These are phyloP conservation scores for Hemaris fuciformis DNA, from an alignment of 2,888 invertebrate genomes.

Conservation along the genomic window DNA sequence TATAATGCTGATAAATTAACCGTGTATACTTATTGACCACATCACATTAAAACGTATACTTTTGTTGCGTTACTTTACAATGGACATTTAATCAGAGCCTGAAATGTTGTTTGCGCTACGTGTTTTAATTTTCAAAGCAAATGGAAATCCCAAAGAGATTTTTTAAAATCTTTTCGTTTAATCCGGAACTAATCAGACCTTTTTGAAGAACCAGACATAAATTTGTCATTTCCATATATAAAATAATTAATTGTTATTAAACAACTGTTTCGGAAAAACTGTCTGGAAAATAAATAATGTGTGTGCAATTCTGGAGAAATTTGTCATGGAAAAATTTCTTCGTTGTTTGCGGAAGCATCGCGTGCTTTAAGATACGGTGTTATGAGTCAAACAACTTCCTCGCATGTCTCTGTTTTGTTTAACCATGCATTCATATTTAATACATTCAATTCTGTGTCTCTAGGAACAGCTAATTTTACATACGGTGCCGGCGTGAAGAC, in stretches of 20 bases:
- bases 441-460: constrained; percentile 23
- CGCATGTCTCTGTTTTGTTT: neutral
- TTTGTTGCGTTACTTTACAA: neutral
- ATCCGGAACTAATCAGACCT: neutral
- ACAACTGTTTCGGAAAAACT: neutral
- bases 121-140: too few relatives aligned
- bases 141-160: too few relatives aligned
- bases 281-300: neutral
- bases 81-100: neutral
- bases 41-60: neutral
- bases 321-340: neutral
- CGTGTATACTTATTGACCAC: neutral
- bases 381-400: neutral
- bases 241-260: neutral
- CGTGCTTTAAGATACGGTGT: neutral
- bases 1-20: constrained; percentile 6
- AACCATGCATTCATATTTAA: constrained; percentile 24
- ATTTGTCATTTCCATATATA: neutral
- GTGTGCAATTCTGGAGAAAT: neutral
- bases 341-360: neutral
- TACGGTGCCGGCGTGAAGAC: constrained; percentile 35
- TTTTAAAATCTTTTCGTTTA: neutral
- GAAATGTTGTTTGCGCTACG: neutral
- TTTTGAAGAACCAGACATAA: neutral
- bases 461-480: constrained; percentile 35